phyloP scores from a whole-genome alignment of 2,888 invertebrate species.

The Drosophila mettleri region DNA sequence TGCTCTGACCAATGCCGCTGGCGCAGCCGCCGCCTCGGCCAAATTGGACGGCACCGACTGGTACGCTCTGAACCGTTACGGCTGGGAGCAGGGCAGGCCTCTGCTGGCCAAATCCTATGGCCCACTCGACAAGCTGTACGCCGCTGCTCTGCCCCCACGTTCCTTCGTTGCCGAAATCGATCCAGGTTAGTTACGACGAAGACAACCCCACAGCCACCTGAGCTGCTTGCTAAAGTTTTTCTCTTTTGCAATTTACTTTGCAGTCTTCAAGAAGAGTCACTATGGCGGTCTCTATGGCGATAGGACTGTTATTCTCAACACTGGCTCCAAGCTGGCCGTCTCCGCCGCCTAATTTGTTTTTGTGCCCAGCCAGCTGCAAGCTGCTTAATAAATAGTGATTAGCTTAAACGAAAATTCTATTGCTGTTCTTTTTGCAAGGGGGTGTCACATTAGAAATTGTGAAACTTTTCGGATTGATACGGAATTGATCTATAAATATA shows the following conservation, averaged over 20 bases:
- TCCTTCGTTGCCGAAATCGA: slow-evolving; percentile 82
- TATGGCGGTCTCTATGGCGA: slow-evolving; percentile 65
- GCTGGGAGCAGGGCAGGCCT: slow-evolving; percentile 77
- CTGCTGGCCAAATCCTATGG: slow-evolving; percentile 73
- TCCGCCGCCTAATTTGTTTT: slow-evolving; percentile 64
- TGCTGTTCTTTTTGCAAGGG: too few species aligned
- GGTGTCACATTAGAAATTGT: too few species aligned
- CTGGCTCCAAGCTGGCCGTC: slow-evolving; percentile 72
- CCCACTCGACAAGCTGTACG: slow-evolving; percentile 71
- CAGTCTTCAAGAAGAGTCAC: slow-evolving; percentile 73
- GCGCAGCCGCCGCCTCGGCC: slow-evolving; percentile 79
- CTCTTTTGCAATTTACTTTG: slow-evolving; percentile 18
- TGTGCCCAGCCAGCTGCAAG: slow-evolving; percentile 29
- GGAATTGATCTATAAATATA: too few species aligned
- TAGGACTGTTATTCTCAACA: slow-evolving; percentile 51
- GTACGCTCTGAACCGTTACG: slow-evolving; percentile 68
- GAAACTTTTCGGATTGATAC: too few species aligned
- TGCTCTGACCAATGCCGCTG: slow-evolving; percentile 72
- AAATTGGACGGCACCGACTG: slow-evolving; percentile 70
- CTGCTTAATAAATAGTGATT: slow-evolving; percentile 77
- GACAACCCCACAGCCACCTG: accelerated
- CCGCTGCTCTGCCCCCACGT: slow-evolving; percentile 82
- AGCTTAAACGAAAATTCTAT: slow-evolving; percentile 56
- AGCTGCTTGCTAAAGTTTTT: slow-evolving; percentile 23
- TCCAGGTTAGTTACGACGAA: slow-evolving; percentile 72